Evolutionary conservation across 1,140 invertebrate species (phyloP), one percentile per base, ranked within the genome.

Genomic region (Cydia fagiglandana): DNA sequence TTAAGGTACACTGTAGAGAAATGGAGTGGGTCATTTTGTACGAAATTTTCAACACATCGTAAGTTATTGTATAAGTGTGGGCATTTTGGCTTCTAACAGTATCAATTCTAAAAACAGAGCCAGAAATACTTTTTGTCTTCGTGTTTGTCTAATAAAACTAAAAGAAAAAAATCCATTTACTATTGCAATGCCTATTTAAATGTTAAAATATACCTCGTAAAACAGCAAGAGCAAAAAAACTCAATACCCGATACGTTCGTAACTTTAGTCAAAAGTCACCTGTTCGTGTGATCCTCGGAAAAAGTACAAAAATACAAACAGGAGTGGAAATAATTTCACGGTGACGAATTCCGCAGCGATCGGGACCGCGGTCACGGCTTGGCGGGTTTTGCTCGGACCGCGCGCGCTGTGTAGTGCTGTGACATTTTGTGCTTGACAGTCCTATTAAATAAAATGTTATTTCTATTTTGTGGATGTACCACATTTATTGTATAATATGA

Each of bases 271-370:
- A 70, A 70, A 70, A 70, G 66, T 70, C 66, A 70, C 66, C 34
- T 70, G 66, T 17, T 70, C 66, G 66, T 70, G 66, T 70, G 17
- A 70, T 70, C 17, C 66, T 3, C 13, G 66, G 34, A 70, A 70
- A 70, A 70, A 20, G 34, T 70, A 70, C 66, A 70, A 70, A 70
- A 70, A 70, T 70, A 70, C 66, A 70, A 70, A 70, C 66, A 70
- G 34, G 66, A 70, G 66, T 70, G 66, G 38, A 70, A 70, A 70
- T 70, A 70, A 70, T 70, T 70, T 70, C 66, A 70, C 66, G 66
- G 34, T 70, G 66, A 70, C 66, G 66, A 66, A 38, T 70, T 20
- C 30, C 66, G 66, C 38, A 70, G 34, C 66, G 66, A 70, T 70
- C 66, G 66, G 34, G n/a, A 9, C 66, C 66, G 66, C 34, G 66